Conservation (phyloP, 23 tunicate genomes). For the Oikopleura dioica region DNA sequence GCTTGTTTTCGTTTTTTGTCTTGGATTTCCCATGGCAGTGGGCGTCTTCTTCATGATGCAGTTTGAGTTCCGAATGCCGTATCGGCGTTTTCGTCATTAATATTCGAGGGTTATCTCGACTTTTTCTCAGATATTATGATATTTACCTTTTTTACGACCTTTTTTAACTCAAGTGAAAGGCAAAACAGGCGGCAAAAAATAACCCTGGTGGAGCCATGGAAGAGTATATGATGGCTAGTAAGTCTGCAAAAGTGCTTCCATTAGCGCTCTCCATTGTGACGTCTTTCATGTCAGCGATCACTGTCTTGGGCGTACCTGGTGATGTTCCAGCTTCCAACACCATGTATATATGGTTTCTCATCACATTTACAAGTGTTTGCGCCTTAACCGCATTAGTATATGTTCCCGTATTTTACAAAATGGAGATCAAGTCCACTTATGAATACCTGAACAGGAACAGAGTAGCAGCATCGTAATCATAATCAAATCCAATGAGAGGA, state of each 20-base stretch:
- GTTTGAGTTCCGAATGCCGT: too few species aligned
- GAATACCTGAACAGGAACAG: not conserved
- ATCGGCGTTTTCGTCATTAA: too few species aligned
- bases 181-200: not conserved
- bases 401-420: not conserved
- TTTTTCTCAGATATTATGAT: too few species aligned
- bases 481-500: too few species aligned
- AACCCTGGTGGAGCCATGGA: not conserved
- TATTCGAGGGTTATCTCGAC: too few species aligned
- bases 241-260: slow-evolving; percentile 33
- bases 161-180: too few species aligned
- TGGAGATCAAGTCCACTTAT: not conserved
- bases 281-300: slow-evolving; percentile 38
- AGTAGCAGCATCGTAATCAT: too few species aligned
- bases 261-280: slow-evolving; percentile 48
- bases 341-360: not conserved
- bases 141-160: too few species aligned
- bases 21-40: not conserved
- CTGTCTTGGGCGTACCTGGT: not conserved
- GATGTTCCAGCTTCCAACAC: not conserved
- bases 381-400: not conserved
- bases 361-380: not conserved
- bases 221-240: not conserved
- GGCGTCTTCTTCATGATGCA: not conserved
- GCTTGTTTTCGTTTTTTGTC: not conserved